A percentile compares a stretch with the other conserved stretches of the same genome.
Conservation (phyloP, 1,140 invertebrate species). For the Capitella teleta region DNA sequence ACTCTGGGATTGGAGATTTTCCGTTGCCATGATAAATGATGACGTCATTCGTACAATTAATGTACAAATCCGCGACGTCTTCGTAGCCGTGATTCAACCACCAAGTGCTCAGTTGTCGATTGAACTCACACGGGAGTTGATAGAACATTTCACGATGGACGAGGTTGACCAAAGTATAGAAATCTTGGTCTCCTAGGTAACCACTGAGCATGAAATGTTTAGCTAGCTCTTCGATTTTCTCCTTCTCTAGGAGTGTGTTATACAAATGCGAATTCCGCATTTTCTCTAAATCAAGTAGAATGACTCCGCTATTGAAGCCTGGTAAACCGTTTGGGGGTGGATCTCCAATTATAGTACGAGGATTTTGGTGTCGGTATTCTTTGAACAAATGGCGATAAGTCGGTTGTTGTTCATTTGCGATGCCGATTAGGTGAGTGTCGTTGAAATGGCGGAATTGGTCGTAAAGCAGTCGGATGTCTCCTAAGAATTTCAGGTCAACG, state of each 20-base stretch:
- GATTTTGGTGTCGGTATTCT: constrained; percentile 53
- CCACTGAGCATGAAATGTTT: constrained; percentile 61
- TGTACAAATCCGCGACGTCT: constrained; percentile 65
- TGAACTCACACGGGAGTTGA: constrained; percentile 68
- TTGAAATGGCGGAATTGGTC: constrained; percentile 56
- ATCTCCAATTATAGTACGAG: constrained; percentile 44
- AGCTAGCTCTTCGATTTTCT: constrained; percentile 50
- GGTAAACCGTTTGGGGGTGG: constrained; percentile 52
- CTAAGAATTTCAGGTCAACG: constrained; percentile 64
- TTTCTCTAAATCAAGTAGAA: constrained; percentile 60
- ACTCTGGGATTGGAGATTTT: constrained; percentile 61
- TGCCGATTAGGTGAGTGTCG: constrained; percentile 55
- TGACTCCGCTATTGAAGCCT: constrained; percentile 71
- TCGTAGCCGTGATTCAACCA: constrained; percentile 69
- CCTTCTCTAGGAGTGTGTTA: constrained; percentile 47
- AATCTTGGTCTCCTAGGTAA: constrained; percentile 78
- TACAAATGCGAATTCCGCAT: constrained; percentile 53
- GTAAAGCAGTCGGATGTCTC: constrained; percentile 57
- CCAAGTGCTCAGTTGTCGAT: constrained; percentile 72
- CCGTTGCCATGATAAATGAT: constrained; percentile 78
- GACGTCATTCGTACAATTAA: constrained; percentile 56
- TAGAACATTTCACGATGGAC: constrained; percentile 65
- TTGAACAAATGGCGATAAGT: constrained; percentile 70
- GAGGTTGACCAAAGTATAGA: constrained; percentile 63
- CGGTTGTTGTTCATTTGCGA: constrained; percentile 65